phyloP scores from a whole-genome alignment of 2,888 invertebrate genomes.

The Zygaena filipendulae region DNA sequence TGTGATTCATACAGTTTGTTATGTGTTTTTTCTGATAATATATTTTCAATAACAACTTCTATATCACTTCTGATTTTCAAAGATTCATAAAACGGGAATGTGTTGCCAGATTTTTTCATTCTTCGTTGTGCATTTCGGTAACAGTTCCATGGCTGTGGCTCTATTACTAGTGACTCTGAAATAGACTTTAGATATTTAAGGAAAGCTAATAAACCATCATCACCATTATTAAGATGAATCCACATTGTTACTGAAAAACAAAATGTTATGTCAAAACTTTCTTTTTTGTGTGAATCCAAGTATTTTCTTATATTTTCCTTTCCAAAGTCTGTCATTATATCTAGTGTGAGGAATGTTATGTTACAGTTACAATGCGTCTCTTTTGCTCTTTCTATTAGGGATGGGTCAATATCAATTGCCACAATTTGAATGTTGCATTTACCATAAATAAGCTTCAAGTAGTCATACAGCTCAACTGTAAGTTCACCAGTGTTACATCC shows the following conservation, averaged over 20 bases:
- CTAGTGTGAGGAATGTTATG: slow-evolving; percentile 67
- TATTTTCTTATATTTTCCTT: slow-evolving; percentile 46
- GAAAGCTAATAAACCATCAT: slow-evolving; percentile 74
- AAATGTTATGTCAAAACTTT: slow-evolving; percentile 74
- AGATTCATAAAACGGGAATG: slow-evolving; percentile 69
- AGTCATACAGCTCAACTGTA: slow-evolving; percentile 68
- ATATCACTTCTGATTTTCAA: slow-evolving; percentile 72
- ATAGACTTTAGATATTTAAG: slow-evolving; percentile 64
- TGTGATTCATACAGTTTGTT: slow-evolving; percentile 66
- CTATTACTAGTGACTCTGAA: slow-evolving; percentile 73
- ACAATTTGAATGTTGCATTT: slow-evolving; percentile 53
- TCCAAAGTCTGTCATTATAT: slow-evolving; percentile 66
- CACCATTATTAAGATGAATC: slow-evolving; percentile 89
- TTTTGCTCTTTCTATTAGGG: slow-evolving; percentile 74
- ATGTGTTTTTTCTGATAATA: slow-evolving; percentile 53
- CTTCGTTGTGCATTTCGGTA: slow-evolving; percentile 81
- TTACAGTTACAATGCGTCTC: slow-evolving; percentile 48
- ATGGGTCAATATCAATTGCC: slow-evolving; percentile 81
- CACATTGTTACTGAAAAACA: slow-evolving; percentile 92
- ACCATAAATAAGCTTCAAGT: slow-evolving; percentile 47
- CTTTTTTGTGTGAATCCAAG: slow-evolving; percentile 41
- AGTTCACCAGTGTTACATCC: slow-evolving; percentile 86
- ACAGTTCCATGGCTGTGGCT: slow-evolving; percentile 89
- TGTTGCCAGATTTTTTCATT: slow-evolving; percentile 70
- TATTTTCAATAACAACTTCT: slow-evolving; percentile 69